Conservation (phyloP, 2,113 vertebrate genomes). For the Onychostoma macrolepis region DNA sequence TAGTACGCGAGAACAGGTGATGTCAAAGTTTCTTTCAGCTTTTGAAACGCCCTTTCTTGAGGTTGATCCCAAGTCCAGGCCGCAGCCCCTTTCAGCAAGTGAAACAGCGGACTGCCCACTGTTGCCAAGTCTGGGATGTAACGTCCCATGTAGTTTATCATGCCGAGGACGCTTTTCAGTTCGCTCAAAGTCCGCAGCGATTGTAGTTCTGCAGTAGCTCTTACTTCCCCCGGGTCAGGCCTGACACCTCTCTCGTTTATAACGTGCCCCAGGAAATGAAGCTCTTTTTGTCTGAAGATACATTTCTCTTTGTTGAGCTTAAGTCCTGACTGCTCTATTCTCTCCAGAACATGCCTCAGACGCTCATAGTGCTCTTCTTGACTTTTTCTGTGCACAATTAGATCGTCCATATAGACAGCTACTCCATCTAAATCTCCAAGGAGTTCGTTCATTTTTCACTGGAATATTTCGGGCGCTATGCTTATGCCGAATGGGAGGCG, state of each 20-base stretch:
- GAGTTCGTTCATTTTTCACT: conserved; percentile 3
- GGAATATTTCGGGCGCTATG: conserved; percentile 32
- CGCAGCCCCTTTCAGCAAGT: conserved; percentile 46
- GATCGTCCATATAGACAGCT: conserved; percentile 43
- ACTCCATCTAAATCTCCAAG: neutral
- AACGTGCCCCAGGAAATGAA: conserved; percentile 31
- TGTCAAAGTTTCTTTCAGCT: conserved; percentile 59
- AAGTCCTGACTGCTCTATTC: too few relatives aligned
- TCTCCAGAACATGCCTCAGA: too few relatives aligned
- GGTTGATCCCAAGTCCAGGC: conserved; percentile 54
- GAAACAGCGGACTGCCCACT: conserved; percentile 16
- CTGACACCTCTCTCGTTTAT: neutral
- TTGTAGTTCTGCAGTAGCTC: conserved; percentile 28
- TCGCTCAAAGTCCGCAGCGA: too few relatives aligned
- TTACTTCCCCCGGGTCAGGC: conserved; percentile 50
- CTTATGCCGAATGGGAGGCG: neutral
- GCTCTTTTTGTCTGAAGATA: neutral
- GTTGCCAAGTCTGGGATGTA: conserved; percentile 42
- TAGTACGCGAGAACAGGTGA: conserved; percentile 62
- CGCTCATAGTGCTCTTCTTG: too few relatives aligned
- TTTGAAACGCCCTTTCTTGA: conserved; percentile 56
- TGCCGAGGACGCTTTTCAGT: conserved; percentile 29
- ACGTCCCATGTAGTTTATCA: conserved; percentile 45
- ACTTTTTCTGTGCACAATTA: conserved; percentile 12
- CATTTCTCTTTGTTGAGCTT: too few relatives aligned